A percentile compares a stretch with the other conserved stretches of the same genome.
Evolutionary conservation across 2,797 vertebrate species (phyloP).

Genomic region (Cyprinella venusta): DNA sequence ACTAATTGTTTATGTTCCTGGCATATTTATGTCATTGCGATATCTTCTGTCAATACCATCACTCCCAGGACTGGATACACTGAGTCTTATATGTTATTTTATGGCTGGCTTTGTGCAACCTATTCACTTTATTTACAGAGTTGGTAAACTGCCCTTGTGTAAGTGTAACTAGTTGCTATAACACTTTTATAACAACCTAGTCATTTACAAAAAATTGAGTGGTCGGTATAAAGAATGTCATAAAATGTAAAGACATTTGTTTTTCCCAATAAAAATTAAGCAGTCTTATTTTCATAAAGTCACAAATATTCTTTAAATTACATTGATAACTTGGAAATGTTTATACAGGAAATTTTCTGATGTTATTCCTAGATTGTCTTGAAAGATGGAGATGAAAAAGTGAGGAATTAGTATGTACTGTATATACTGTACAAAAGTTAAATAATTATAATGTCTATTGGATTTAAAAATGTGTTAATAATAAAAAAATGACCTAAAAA

Average conservation of each 20-base stretch:
- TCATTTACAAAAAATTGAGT: not conserved
- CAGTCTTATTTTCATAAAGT: not conserved
- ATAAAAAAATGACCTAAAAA: not conserved
- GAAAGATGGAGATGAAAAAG: not conserved
- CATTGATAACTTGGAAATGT: not conserved
- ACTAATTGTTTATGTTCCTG: conserved; percentile 29
- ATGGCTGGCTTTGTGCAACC: conserved; percentile 10
- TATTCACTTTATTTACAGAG: conserved; percentile 30
- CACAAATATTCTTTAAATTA: not conserved
- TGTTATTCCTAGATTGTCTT: not conserved
- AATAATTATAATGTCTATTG: not conserved
- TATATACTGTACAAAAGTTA: not conserved
- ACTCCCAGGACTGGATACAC: not conserved
- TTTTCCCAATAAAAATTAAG: not conserved
- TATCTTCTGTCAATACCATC: not conserved
- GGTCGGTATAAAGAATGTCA: not conserved
- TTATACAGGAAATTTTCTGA: not conserved
- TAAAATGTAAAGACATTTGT: not conserved
- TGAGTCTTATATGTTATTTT: not conserved
- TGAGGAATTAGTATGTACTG: not conserved
- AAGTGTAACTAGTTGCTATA: not conserved
- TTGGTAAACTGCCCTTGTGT: conserved; percentile 12
- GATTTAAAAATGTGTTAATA: not conserved
- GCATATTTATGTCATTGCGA: conserved; percentile 1
- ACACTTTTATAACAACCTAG: not conserved